phyloP scores from a whole-genome alignment of 2,113 vertebrate species.

The Ictalurus punctatus region DNA sequence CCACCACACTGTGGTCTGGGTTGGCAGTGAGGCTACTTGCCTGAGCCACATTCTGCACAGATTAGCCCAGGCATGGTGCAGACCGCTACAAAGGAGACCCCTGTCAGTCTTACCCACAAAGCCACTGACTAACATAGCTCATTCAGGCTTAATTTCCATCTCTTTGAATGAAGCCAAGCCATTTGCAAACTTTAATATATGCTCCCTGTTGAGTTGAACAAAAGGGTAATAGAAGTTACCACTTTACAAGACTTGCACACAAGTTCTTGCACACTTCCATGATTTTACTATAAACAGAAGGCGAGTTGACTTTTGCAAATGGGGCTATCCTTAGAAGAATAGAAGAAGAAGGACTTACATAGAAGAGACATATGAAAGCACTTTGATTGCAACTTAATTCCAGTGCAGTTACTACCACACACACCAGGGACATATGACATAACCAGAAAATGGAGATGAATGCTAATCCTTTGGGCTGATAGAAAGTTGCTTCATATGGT shows the following conservation, averaged over 20 bases:
- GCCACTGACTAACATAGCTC: conserved; percentile 18
- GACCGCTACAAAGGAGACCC: conserved; percentile 33
- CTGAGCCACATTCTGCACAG: conserved; percentile 60
- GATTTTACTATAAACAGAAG: background rate
- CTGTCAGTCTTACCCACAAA: conserved; percentile 13
- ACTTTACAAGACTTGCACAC: background rate
- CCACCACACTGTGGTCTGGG: conserved; percentile 70
- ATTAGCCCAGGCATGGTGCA: conserved; percentile 38
- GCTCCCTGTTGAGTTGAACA: background rate
- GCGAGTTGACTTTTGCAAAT: conserved; percentile 14
- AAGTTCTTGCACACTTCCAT: background rate
- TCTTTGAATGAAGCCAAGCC: background rate
- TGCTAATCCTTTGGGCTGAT: conserved; percentile 48
- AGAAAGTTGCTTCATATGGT: conserved; percentile 45
- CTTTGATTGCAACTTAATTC: conserved; percentile 51
- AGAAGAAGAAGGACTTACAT: conserved; percentile 14
- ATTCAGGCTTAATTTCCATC: conserved; percentile 27
- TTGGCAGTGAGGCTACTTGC: conserved; percentile 54
- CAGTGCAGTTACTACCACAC: conserved; percentile 44
- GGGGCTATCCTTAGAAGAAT: background rate
- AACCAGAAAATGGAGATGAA: conserved; percentile 49
- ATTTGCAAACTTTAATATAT: conserved; percentile 11
- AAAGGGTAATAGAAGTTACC: background rate
- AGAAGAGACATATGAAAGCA: conserved; percentile 50
- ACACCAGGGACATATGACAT: conserved; percentile 50